Conservation (phyloP, 2,888 invertebrate species). For the Eledona agricola region DNA sequence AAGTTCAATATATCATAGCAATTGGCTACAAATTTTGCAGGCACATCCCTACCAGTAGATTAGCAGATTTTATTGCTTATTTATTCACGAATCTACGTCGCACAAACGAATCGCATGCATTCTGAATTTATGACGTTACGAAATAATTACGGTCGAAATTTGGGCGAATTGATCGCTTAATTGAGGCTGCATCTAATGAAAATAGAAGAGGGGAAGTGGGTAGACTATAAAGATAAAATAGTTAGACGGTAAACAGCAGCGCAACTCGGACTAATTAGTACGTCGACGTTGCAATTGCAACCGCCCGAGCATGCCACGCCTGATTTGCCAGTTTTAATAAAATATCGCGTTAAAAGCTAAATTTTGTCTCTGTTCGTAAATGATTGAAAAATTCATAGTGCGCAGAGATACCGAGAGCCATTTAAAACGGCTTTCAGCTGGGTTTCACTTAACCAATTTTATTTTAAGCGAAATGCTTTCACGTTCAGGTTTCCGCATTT, state of each 20-base stretch:
- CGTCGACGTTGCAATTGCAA: slow-evolving; percentile 11
- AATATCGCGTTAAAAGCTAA: slow-evolving; percentile 16
- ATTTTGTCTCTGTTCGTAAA: no score
- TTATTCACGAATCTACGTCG: slow-evolving; percentile 32
- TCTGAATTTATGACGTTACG: slow-evolving; percentile 14
- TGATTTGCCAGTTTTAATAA: slow-evolving; percentile 24
- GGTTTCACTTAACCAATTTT: no score
- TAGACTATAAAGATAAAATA: slow-evolving; percentile 11
- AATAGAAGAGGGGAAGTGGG: no score
- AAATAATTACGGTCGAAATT: slow-evolving; percentile 10
- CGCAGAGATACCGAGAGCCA: no score
- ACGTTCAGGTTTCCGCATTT: no score
- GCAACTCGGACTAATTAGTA: slow-evolving; percentile 18
- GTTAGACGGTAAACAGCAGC: slow-evolving; percentile 5
- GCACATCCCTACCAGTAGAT: slow-evolving; percentile 47
- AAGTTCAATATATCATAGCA: slow-evolving; percentile 50
- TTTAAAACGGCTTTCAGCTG: no score
- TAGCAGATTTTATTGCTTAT: slow-evolving; percentile 39
- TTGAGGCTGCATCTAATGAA: no score
- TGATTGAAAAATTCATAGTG: no score
- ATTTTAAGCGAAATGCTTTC: no score
- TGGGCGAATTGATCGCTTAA: no score
- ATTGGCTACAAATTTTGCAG: slow-evolving; percentile 55
- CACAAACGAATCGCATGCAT: slow-evolving; percentile 24
- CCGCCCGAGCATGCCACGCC: slow-evolving; percentile 3